phyloP scores from a whole-genome alignment of 2,113 vertebrate genomes.

The Eptesicus fuscus region DNA sequence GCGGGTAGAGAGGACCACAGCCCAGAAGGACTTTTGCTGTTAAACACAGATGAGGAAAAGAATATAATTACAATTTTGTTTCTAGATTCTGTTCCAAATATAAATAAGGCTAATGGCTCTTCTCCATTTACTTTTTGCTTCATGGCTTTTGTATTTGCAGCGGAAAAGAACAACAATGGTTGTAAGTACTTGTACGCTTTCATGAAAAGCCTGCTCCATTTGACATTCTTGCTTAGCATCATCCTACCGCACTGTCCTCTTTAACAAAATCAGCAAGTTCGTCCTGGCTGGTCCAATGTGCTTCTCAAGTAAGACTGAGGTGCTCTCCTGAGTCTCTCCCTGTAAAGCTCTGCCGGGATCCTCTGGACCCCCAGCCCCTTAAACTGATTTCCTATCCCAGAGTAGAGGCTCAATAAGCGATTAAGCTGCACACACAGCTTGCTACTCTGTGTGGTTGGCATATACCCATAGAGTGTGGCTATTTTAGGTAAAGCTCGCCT shows the following conservation, averaged over 20 bases:
- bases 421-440: neutral
- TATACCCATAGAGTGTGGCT: neutral
- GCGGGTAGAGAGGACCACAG: neutral
- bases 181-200: neutral
- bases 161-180: neutral
- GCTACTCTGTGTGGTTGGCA: neutral
- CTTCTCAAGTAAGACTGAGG: neutral
- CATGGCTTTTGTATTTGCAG: neutral
- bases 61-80: neutral
- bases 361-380: no score
- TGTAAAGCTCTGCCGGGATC: no score
- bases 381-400: neutral
- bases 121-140: neutral
- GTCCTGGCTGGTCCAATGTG: neutral
- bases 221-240: neutral
- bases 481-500: neutral
- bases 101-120: neutral
- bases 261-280: neutral
- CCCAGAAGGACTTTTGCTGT: neutral
- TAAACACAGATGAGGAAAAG: neutral
- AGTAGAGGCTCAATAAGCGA: neutral
- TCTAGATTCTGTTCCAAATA: neutral
- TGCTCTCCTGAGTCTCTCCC: neutral
- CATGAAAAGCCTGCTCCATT: neutral
- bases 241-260: neutral